Evolutionary conservation across 2,888 invertebrate species (phyloP).

Genomic region (Theretra japonica): DNA sequence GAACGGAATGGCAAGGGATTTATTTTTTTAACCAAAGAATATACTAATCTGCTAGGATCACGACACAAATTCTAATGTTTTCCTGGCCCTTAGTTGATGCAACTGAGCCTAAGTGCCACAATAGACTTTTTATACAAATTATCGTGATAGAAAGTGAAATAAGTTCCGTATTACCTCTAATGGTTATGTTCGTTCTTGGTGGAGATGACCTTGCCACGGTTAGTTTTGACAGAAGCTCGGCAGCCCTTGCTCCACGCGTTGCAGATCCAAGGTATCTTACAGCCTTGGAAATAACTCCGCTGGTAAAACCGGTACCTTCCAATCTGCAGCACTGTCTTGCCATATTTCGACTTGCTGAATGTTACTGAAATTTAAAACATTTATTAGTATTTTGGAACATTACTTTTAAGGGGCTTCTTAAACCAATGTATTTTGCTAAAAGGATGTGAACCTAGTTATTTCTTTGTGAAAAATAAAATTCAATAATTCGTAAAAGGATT

Average conservation of each 20-base stretch:
- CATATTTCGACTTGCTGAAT: constrained; percentile 27
- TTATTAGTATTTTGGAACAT: neutral
- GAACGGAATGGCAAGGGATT: no score
- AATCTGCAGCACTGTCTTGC: constrained; percentile 40
- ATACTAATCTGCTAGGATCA: no score
- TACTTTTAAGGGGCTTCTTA: neutral
- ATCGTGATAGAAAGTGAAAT: neutral
- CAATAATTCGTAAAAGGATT: no score
- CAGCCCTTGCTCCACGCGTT: constrained; percentile 48
- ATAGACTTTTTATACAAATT: neutral
- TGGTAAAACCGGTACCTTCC: constrained; percentile 41
- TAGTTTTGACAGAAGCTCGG: constrained; percentile 47
- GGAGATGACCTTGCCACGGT: constrained; percentile 41
- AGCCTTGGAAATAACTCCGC: constrained; percentile 34
- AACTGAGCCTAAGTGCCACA: no score
- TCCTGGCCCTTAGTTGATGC: no score
- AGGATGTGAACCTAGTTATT: no score
- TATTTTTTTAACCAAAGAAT: no score
- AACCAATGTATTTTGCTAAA: neutral
- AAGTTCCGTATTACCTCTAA: constrained; percentile 35
- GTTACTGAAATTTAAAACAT: neutral
- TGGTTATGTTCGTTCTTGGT: constrained; percentile 50
- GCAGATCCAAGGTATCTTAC: constrained; percentile 51
- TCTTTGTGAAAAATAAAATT: no score
- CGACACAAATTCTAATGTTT: no score